Percentiles rank a stretch among this genome's conserved stretches.
These are phyloP conservation scores for Nesogale talazaci DNA, from an alignment of 2,113 vertebrate species.

Conservation along the genomic window DNA sequence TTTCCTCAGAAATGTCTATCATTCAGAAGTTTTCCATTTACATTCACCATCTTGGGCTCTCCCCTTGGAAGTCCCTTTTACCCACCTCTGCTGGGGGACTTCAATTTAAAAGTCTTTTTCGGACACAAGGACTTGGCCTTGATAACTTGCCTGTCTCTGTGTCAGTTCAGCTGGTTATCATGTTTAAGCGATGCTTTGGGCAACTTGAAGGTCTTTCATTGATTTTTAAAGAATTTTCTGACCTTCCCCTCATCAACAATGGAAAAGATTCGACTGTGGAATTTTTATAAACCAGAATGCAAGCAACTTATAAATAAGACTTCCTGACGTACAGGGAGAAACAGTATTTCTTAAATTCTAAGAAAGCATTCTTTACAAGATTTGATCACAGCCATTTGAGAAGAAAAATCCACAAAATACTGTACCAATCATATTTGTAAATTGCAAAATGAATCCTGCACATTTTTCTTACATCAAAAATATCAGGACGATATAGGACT, in stretches of 20 bases:
- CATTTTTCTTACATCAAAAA: background rate
- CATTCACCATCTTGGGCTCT: background rate
- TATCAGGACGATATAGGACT: background rate
- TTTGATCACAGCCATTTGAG: background rate
- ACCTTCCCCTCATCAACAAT: background rate
- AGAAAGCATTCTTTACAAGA: background rate
- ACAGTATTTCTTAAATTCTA: background rate
- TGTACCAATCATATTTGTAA: constrained; percentile 24
- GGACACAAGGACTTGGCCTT: background rate
- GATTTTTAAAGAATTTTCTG: background rate
- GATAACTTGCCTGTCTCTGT: background rate
- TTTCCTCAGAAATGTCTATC: background rate
- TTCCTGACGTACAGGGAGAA: background rate
- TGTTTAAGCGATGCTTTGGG: background rate
- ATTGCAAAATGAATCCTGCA: background rate
- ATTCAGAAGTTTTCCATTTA: background rate
- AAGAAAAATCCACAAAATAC: constrained; percentile 23
- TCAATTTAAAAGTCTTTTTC: background rate
- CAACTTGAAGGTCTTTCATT: background rate
- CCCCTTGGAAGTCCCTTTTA: background rate
- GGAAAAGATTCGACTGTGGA: background rate
- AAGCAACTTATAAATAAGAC: background rate
- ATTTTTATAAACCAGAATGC: constrained; percentile 7
- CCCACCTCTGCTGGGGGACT: rapidly evolving
- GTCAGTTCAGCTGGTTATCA: background rate